Evolutionary conservation across 2,113 vertebrate species (phyloP).

Genomic region (Chascanopsetta lugubris): DNA sequence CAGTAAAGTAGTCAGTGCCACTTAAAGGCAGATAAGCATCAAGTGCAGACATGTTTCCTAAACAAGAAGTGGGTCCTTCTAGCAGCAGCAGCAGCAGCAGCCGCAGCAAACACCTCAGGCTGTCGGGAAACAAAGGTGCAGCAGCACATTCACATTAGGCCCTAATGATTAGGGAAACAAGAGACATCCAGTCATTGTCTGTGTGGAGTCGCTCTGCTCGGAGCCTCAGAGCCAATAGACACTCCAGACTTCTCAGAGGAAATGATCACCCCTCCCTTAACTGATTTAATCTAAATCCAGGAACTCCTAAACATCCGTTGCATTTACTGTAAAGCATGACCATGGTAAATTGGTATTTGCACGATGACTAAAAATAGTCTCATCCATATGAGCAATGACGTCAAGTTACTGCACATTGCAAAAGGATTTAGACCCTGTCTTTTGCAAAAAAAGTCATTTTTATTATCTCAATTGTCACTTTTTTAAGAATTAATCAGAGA

Average conservation of each 20-base stretch:
- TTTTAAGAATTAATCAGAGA: too few species aligned
- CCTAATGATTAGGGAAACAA: constrained; percentile 50
- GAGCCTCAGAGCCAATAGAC: neutral
- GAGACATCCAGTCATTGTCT: constrained; percentile 19
- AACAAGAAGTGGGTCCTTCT: constrained; percentile 40
- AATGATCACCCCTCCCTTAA: neutral
- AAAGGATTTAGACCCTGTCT: too few species aligned
- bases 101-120: constrained; percentile 43
- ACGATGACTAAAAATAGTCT: neutral
- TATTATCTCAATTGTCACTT: too few species aligned
- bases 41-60: neutral
- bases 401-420: too few species aligned
- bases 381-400: neutral
- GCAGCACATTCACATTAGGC: constrained; percentile 1
- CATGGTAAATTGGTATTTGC: neutral
- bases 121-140: constrained; percentile 44
- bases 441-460: too few species aligned
- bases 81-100: too few species aligned
- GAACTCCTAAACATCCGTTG: neutral
- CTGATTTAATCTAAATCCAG: constrained; percentile 1
- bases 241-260: neutral
- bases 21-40: constrained; percentile 3
- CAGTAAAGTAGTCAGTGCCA: neutral
- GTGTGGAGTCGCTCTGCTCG: neutral
- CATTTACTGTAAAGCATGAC: neutral